Conservation (phyloP, 1,140 invertebrate genomes). For the Eumaeus atala region DNA sequence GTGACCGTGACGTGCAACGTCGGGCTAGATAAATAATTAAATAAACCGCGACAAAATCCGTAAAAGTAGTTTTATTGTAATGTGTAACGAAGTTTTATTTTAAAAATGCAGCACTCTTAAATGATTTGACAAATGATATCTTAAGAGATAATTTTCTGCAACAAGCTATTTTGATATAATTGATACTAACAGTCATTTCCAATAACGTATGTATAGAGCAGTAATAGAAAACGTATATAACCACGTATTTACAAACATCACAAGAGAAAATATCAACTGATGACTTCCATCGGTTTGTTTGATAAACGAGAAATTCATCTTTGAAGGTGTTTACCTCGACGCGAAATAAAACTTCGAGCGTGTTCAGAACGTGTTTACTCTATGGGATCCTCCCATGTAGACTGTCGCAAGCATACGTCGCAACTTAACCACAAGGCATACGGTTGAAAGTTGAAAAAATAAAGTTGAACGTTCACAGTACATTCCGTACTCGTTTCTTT, state of each 20-base stretch:
- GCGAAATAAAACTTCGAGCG: constrained; percentile 28
- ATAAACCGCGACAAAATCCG: too few species aligned
- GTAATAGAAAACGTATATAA: not conserved
- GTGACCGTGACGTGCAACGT: too few species aligned
- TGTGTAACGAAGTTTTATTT: too few species aligned
- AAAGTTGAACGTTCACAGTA: constrained; percentile 16
- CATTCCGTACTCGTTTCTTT: constrained; percentile 25
- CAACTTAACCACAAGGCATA: constrained; percentile 16
- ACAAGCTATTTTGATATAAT: too few species aligned
- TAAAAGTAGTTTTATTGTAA: too few species aligned
- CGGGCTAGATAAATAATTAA: too few species aligned
- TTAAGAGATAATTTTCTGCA: too few species aligned
- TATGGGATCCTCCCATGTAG: constrained; percentile 12
- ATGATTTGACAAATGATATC: too few species aligned
- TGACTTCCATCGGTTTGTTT: constrained; percentile 28
- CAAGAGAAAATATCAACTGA: constrained; percentile 30
- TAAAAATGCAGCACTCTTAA: too few species aligned
- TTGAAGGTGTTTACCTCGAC: constrained; percentile 30
- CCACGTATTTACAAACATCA: constrained; percentile 21
- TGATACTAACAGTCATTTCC: too few species aligned
- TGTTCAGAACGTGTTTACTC: constrained; percentile 24
- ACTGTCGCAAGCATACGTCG: constrained; percentile 21
- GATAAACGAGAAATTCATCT: constrained; percentile 32
- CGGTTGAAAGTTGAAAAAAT: constrained; percentile 27
- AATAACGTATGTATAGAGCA: too few species aligned